phyloP scores from a whole-genome alignment of 2,888 invertebrate genomes.

The Invenusta paracnida region DNA sequence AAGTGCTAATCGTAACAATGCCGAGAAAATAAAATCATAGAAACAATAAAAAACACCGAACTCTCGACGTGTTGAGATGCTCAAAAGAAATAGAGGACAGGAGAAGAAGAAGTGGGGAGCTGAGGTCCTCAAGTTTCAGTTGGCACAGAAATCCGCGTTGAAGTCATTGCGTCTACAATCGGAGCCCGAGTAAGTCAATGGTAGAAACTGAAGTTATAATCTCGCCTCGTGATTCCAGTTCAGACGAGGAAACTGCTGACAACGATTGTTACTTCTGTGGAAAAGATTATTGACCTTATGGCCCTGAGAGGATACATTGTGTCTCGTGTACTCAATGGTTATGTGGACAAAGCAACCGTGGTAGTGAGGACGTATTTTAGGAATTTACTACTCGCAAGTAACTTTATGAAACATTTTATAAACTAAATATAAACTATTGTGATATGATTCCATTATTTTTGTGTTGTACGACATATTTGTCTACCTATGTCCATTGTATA shows the following conservation, averaged over 20 bases:
- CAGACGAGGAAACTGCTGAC: conserved; percentile 20
- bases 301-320: not conserved
- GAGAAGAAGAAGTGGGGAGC: not conserved
- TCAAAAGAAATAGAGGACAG: not conserved
- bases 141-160: not conserved
- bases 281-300: not conserved
- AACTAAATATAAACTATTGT: not conserved
- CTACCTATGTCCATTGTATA: not conserved
- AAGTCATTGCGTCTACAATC: not conserved
- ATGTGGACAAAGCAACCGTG: not conserved
- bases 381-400: not conserved
- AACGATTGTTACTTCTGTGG: conserved; percentile 23
- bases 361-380: not conserved
- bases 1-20: too few relatives aligned
- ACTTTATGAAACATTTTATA: not conserved
- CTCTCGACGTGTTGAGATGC: not conserved
- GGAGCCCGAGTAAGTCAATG: not conserved
- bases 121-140: not conserved
- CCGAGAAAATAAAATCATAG: too few relatives aligned
- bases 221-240: conserved; percentile 14
- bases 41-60: too few relatives aligned
- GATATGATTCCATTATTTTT: not conserved
- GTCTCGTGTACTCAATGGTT: not conserved
- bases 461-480: too few relatives aligned
- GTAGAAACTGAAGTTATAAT: not conserved